A percentile compares a stretch with the other conserved stretches of the same genome.
These are phyloP conservation scores for Carlito syrichta DNA, from an alignment of 2,113 vertebrate genomes.

Conservation along the genomic window DNA sequence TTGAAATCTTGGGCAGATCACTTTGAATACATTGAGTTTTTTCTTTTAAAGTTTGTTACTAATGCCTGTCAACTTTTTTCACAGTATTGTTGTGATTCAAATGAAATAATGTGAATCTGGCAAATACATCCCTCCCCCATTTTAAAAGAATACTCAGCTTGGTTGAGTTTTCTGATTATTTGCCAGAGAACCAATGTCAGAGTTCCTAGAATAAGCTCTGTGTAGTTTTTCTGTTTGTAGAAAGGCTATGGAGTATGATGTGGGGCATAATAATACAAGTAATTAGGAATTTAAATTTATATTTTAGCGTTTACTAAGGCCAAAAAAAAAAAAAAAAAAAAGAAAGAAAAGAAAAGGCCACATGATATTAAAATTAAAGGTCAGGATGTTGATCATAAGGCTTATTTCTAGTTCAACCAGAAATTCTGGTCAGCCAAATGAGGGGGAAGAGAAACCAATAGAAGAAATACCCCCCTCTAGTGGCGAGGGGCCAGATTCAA, in stretches of 20 bases:
- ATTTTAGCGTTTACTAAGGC: slow-evolving; percentile 2
- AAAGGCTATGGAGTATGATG: background rate
- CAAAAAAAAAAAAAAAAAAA: background rate
- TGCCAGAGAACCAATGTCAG: background rate
- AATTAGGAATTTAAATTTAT: slow-evolving; percentile 16
- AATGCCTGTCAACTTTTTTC: background rate
- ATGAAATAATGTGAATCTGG: slow-evolving; percentile 10
- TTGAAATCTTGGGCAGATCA: background rate
- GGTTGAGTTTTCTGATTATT: slow-evolving; percentile 39
- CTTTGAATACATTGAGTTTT: slow-evolving; percentile 11
- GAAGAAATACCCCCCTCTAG: slow-evolving; percentile 74
- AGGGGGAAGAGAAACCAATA: slow-evolving; percentile 54
- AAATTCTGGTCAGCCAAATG: slow-evolving; percentile 45
- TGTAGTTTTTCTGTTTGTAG: background rate
- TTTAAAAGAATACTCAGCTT: background rate
- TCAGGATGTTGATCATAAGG: background rate
- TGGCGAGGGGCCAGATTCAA: slow-evolving; percentile 64
- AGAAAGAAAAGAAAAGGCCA: background rate
- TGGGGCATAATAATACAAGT: background rate
- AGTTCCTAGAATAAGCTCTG: slow-evolving; percentile 26
- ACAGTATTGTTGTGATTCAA: slow-evolving; percentile 15
- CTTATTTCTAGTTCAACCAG: slow-evolving; percentile 51
- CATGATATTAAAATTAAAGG: slow-evolving; percentile 32
- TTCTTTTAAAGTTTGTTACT: slow-evolving; percentile 18
- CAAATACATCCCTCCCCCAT: background rate